A percentile compares a stretch with the other conserved stretches of the same genome.
Evolutionary conservation across 2,113 vertebrate genomes (phyloP).

Genomic region (Sylvilagus bachmani): DNA sequence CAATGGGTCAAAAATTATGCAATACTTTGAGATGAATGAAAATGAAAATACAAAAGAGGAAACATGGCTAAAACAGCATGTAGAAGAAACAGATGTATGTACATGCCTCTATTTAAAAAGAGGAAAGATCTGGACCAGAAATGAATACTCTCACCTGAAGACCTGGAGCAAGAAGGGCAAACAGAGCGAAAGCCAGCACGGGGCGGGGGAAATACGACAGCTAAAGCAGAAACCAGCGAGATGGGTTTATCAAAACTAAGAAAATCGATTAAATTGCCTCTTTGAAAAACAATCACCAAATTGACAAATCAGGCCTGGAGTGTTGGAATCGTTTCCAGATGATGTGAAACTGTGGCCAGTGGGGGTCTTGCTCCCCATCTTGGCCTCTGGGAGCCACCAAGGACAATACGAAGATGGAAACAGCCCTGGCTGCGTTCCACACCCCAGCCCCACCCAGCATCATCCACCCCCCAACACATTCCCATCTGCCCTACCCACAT

Average conservation of each 20-base stretch:
- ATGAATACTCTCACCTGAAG: neutral
- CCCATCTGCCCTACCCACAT: neutral
- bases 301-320: neutral
- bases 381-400: neutral
- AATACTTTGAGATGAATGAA: too few species aligned
- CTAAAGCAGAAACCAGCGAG: neutral
- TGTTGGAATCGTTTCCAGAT: too few species aligned
- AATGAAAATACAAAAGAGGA: neutral
- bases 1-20: neutral
- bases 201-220: too few species aligned
- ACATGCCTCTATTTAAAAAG: neutral
- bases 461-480: too few species aligned
- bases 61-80: neutral
- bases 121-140: neutral
- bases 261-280: too few species aligned
- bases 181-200: neutral
- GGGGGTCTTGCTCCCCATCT: too few species aligned
- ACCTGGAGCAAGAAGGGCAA: neutral
- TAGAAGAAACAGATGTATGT: too few species aligned
- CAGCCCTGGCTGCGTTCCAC: neutral
- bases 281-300: neutral
- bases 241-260: neutral
- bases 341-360: fast-evolving
- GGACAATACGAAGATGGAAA: neutral
- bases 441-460: neutral